Evolutionary conservation across 2,888 invertebrate genomes (phyloP).

Genomic region (Empis livida): DNA sequence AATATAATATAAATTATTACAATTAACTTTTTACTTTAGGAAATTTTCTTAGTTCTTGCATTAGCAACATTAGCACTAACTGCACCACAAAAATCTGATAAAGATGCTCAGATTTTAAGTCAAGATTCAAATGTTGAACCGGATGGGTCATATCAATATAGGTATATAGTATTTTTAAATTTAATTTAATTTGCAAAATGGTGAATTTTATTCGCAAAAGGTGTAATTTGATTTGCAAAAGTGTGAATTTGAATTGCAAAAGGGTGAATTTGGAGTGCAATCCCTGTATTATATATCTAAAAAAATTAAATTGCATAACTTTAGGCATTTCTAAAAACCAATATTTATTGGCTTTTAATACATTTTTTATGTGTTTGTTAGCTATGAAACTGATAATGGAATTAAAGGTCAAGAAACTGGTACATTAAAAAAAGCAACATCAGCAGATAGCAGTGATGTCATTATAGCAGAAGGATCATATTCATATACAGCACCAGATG

Average conservation of each 20-base stretch:
- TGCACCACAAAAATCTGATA: constrained; percentile 44
- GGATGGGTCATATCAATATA: constrained; percentile 59
- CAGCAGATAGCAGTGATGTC: constrained; percentile 52
- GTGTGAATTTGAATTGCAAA: too few relatives aligned
- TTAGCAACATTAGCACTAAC: constrained; percentile 34
- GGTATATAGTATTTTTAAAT: too few relatives aligned
- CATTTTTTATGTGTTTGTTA: constrained; percentile 21
- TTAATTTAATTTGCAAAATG: neutral
- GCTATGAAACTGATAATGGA: constrained; percentile 70
- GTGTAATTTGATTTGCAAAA: too few relatives aligned
- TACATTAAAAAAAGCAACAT: constrained; percentile 56
- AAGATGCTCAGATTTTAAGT: constrained; percentile 50
- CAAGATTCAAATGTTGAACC: constrained; percentile 59
- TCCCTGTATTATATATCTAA: too few relatives aligned
- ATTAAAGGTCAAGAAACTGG: constrained; percentile 69
- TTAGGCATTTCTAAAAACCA: neutral
- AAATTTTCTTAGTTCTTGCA: constrained; percentile 26
- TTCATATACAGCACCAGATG: constrained; percentile 58
- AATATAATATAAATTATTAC: too few relatives aligned
- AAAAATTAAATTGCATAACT: neutral
- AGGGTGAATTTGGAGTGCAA: too few relatives aligned
- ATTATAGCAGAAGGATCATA: constrained; percentile 53
- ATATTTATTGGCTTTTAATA: too few relatives aligned
- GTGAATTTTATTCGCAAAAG: too few relatives aligned
- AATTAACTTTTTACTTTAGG: constrained; percentile 16